phyloP scores from a whole-genome alignment of 2,797 vertebrate genomes.

The Triplophysa bombifrons region DNA sequence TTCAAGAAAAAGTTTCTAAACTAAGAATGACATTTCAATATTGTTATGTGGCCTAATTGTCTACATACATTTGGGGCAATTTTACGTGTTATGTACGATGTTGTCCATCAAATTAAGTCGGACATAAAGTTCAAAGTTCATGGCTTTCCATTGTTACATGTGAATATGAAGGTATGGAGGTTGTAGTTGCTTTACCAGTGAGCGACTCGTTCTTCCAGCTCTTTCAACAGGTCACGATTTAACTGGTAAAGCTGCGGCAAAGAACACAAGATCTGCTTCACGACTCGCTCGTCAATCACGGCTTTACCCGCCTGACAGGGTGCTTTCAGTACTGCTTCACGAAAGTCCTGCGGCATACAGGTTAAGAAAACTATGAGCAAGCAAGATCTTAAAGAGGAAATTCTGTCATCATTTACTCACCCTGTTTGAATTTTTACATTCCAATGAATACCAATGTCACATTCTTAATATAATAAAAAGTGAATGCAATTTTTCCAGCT shows the following conservation, averaged over 20 bases:
- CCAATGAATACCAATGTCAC: too few relatives aligned
- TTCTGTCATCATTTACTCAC: too few relatives aligned
- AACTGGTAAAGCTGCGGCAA: conserved; percentile 96
- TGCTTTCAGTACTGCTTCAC: conserved; percentile 83
- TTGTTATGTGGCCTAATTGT: neutral
- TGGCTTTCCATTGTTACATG: neutral
- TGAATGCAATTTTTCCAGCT: too few relatives aligned
- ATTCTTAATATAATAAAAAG: too few relatives aligned
- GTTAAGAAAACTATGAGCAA: neutral
- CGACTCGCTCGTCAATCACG: conserved; percentile 89
- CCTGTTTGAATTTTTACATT: too few relatives aligned
- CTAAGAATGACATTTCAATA: too few relatives aligned
- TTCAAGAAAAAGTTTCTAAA: too few relatives aligned
- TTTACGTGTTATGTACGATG: neutral
- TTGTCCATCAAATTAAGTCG: neutral
- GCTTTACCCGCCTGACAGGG: conserved; percentile 87
- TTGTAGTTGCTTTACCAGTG: conserved; percentile 80
- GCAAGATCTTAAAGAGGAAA: neutral
- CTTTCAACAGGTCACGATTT: conserved; percentile 88
- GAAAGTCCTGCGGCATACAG: conserved; percentile 84
- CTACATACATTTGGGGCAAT: neutral
- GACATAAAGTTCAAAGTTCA: neutral
- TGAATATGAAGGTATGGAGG: neutral
- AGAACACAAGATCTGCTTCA: conserved; percentile 95
- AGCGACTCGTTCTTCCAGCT: conserved; percentile 86